Conservation (phyloP, 2,797 vertebrate species). For the Novumbra hubbsi region DNA sequence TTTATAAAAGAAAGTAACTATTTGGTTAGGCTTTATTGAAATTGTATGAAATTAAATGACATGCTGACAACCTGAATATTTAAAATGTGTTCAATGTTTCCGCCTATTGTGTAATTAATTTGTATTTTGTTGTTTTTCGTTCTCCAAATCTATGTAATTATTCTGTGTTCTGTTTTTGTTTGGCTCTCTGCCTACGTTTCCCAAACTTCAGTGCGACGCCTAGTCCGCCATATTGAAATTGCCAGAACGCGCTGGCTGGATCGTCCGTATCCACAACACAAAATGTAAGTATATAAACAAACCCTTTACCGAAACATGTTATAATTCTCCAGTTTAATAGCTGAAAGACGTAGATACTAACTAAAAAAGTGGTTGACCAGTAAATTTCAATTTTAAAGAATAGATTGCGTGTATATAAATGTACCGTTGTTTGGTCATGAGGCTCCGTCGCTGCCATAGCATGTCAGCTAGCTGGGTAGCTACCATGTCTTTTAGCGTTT, state of each 20-base stretch:
- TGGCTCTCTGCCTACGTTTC: conserved; percentile 70
- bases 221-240: conserved; percentile 87
- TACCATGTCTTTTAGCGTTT: conserved; percentile 13
- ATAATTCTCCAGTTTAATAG: background rate
- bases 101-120: too few relatives aligned
- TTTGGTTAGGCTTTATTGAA: too few relatives aligned
- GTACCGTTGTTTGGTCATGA: background rate
- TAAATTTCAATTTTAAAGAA: background rate
- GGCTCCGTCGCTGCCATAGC: background rate
- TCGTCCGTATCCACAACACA: conserved; percentile 55
- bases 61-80: too few relatives aligned
- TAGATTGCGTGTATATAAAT: background rate
- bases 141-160: too few relatives aligned
- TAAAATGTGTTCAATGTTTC: too few relatives aligned
- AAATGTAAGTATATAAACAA: conserved; percentile 71
- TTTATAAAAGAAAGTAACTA: too few relatives aligned
- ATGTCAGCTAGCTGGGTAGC: conserved; percentile 18
- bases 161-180: background rate
- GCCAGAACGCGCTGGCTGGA: conserved; percentile 57
- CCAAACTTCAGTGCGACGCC: conserved; percentile 74
- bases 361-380: too few relatives aligned
- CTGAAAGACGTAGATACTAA: background rate
- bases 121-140: too few relatives aligned
- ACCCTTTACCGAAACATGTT: conserved; percentile 13
- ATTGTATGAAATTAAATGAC: too few relatives aligned